Evolutionary conservation across 92 coral and sea anemone species (phyloP).

Genomic region (Parazoanthus swiftii): DNA sequence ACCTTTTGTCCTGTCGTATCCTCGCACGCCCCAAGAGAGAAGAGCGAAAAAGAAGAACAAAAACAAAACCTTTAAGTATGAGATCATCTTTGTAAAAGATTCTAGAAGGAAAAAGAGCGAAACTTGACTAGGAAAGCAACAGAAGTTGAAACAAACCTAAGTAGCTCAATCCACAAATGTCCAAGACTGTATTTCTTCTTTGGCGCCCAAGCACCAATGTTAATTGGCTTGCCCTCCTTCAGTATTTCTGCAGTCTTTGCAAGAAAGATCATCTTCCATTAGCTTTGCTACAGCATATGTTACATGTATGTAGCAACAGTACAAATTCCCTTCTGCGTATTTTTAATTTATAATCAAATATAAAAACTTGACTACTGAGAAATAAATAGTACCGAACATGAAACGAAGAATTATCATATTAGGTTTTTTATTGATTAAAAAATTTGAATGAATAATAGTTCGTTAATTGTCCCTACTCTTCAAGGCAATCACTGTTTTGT

Average conservation of each 20-base stretch:
- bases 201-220: constrained; percentile 34
- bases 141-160: constrained; percentile 60
- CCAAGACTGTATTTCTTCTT: constrained; percentile 53
- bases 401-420: background rate
- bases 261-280: background rate
- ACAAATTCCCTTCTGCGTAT: background rate
- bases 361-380: background rate
- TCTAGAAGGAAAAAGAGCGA: background rate
- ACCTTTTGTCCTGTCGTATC: too few relatives aligned
- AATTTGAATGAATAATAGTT: background rate
- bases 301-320: background rate
- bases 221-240: constrained; percentile 13
- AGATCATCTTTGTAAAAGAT: background rate
- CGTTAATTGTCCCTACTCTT: background rate
- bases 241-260: constrained; percentile 14
- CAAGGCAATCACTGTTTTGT: background rate
- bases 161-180: constrained; percentile 81
- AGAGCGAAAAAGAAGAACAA: too few relatives aligned
- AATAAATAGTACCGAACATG: background rate
- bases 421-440: background rate
- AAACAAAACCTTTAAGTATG: too few relatives aligned
- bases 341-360: too few relatives aligned
- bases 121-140: background rate
- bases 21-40: too few relatives aligned
- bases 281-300: background rate